Conservation (phyloP, 2,797 vertebrate genomes). For the Enteromius radiatus region DNA sequence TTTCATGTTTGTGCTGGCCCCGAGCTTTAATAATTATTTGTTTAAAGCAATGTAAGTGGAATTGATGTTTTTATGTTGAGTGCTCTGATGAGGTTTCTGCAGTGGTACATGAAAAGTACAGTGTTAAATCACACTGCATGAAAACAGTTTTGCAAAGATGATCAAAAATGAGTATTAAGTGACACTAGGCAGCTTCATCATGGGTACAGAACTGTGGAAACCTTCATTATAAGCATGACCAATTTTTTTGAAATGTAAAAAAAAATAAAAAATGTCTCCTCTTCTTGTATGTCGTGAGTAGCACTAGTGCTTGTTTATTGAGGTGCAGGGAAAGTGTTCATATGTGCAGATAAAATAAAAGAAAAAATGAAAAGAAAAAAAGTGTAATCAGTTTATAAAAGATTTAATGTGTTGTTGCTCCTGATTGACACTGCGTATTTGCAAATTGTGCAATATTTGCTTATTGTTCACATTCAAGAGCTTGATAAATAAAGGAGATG, state of each 20-base stretch:
- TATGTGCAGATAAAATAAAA: slow-evolving; percentile 25
- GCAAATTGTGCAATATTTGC: background rate
- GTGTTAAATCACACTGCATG: background rate
- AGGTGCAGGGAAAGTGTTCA: slow-evolving; percentile 31
- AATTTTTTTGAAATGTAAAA: background rate
- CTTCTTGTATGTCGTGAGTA: slow-evolving; percentile 29
- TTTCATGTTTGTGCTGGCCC: slow-evolving; percentile 6
- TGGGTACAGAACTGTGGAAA: background rate
- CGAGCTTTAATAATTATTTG: slow-evolving; percentile 11
- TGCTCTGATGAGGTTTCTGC: slow-evolving; percentile 12
- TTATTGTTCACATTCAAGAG: background rate
- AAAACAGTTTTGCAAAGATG: background rate
- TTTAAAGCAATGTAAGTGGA: slow-evolving; percentile 19
- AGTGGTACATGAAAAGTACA: background rate
- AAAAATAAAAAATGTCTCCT: background rate
- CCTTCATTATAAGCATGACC: slow-evolving; percentile 33
- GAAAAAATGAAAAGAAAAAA: background rate
- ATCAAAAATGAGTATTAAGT: background rate
- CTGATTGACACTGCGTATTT: background rate
- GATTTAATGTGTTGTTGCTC: background rate
- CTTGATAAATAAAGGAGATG: background rate
- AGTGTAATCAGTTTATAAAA: background rate
- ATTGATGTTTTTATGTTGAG: slow-evolving; percentile 18
- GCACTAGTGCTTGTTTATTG: slow-evolving; percentile 16
- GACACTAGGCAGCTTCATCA: background rate